Conservation (phyloP, 2,888 invertebrate genomes). For the Drosophila suboccidentalis region DNA sequence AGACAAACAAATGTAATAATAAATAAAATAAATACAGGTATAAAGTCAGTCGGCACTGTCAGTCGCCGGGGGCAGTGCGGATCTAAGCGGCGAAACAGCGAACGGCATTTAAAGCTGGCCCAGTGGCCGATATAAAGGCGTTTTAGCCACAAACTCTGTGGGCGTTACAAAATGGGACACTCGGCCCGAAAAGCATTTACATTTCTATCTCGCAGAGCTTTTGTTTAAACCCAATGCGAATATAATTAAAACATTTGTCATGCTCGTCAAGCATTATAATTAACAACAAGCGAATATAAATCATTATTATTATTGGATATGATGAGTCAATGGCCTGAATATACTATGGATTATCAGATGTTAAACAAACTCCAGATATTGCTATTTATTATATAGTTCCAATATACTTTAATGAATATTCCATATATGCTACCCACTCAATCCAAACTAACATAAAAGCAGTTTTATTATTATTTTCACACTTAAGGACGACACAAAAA, state of each 20-base stretch:
- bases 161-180: constrained; percentile 67
- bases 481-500: constrained; percentile 34
- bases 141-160: constrained; percentile 52
- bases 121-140: constrained; percentile 66
- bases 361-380: neutral
- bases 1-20: constrained; percentile 32
- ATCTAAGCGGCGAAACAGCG: constrained; percentile 20
- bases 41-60: constrained; percentile 19
- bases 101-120: constrained; percentile 31
- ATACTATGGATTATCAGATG: neutral
- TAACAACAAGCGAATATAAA: constrained; percentile 30
- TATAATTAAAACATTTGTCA: constrained; percentile 58
- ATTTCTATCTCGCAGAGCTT: constrained; percentile 32
- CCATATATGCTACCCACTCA: neutral
- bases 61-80: constrained; percentile 9
- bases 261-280: constrained; percentile 45
- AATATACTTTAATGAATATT: constrained; percentile 1
- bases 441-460: constrained; percentile 7
- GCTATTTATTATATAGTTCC: neutral
- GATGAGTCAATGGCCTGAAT: constrained; percentile 38
- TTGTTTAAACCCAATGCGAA: constrained; percentile 40
- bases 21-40: constrained; percentile 47
- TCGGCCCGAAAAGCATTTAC: constrained; percentile 45
- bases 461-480: constrained; percentile 21
- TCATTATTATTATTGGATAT: constrained; percentile 8